phyloP scores from a whole-genome alignment of 2,888 invertebrate species.

The Pheosia tremula region DNA sequence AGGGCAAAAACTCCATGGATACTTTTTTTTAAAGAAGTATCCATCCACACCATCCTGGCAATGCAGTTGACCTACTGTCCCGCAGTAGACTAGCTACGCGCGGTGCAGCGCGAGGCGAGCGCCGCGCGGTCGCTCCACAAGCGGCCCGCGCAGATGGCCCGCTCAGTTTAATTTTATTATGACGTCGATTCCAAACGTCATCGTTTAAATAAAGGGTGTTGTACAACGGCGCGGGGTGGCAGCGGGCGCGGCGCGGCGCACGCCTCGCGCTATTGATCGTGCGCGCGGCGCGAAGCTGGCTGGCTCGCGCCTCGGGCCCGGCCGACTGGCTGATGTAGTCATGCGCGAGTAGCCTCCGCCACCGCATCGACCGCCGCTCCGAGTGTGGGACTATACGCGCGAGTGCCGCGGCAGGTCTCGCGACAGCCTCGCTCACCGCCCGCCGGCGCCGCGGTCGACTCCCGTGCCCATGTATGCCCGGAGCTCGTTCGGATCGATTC shows the following conservation, averaged over 20 bases:
- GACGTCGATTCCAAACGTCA: conserved; percentile 67
- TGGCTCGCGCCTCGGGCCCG: conserved; percentile 44
- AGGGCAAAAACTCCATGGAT: too few relatives aligned
- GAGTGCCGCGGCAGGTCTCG: conserved; percentile 77
- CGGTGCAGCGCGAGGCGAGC: conserved; percentile 9
- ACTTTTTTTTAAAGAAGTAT: background rate
- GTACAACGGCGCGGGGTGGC: conserved; percentile 49
- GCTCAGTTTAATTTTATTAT: conserved; percentile 52
- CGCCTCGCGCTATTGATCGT: conserved; percentile 50
- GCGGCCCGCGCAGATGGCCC: conserved; percentile 26
- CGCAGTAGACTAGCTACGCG: background rate
- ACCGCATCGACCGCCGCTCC: conserved; percentile 66
- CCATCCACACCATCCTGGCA: background rate
- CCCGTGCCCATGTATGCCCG: conserved; percentile 52
- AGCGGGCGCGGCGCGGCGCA: conserved; percentile 50
- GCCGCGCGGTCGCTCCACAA: conserved; percentile 9
- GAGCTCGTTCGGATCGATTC: conserved; percentile 52
- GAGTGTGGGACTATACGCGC: conserved; percentile 65
- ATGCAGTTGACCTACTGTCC: conserved; percentile 1
- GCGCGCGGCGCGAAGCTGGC: conserved; percentile 45
- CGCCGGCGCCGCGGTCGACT: conserved; percentile 45
- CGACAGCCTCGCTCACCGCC: conserved; percentile 59
- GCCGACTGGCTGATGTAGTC: conserved; percentile 60
- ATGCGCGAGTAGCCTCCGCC: conserved; percentile 66
- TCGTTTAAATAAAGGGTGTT: conserved; percentile 62